These are phyloP conservation scores for Diplolepis rosae DNA, from an alignment of 2,888 invertebrate species.

Conservation along the genomic window DNA sequence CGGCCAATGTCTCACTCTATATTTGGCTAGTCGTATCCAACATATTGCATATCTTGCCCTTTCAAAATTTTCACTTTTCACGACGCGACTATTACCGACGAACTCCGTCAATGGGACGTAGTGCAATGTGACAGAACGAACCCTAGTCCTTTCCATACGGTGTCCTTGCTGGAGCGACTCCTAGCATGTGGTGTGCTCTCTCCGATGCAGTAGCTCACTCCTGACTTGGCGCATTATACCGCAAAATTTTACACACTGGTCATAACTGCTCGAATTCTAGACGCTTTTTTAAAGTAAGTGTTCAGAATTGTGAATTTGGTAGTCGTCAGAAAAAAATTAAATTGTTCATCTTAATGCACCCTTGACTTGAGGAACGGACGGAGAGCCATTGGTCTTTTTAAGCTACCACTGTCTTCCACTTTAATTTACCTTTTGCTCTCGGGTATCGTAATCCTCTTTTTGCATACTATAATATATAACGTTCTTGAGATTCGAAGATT, in stretches of 20 bases:
- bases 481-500: constrained; percentile 10
- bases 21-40: constrained; percentile 72
- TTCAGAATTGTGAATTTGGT: constrained; percentile 1
- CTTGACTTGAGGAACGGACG: neutral
- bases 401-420: constrained; percentile 9
- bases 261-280: neutral
- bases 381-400: neutral
- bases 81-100: constrained; percentile 50
- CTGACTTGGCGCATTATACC: constrained; percentile 10
- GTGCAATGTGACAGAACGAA: constrained; percentile 53
- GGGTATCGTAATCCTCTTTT: constrained; percentile 11
- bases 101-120: constrained; percentile 53
- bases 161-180: constrained; percentile 48
- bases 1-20: constrained; percentile 70
- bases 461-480: constrained; percentile 19
- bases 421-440: constrained; percentile 6
- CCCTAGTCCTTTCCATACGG: constrained; percentile 47
- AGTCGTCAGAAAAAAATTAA: neutral
- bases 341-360: constrained; percentile 1
- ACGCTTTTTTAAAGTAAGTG: neutral
- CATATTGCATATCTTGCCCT: constrained; percentile 67
- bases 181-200: constrained; percentile 52
- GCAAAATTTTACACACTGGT: neutral
- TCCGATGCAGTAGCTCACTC: constrained; percentile 14
- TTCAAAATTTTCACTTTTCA: constrained; percentile 59